phyloP scores from a whole-genome alignment of 2,888 invertebrate species.

The Julus scandinavius region DNA sequence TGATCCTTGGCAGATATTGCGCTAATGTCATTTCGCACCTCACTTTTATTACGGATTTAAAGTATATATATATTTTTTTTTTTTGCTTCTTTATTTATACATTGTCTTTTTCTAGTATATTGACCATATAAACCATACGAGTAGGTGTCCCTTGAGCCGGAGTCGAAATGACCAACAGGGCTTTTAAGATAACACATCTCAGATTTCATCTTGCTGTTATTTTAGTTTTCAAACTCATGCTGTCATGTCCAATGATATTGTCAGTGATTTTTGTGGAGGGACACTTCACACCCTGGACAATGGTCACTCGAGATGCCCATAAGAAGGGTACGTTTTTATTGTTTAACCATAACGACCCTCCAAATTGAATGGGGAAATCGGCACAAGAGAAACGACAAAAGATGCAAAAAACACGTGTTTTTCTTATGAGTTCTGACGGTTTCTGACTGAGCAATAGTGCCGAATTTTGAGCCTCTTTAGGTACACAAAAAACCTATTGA shows the following conservation, averaged over 20 bases:
- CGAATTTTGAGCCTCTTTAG: constrained; percentile 19
- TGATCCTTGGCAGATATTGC: constrained; percentile 33
- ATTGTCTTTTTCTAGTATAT: neutral
- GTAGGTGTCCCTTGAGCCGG: constrained; percentile 33
- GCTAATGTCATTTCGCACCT: constrained; percentile 21
- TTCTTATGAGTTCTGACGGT: neutral
- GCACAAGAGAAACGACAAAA: neutral
- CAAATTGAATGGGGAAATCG: constrained; percentile 33
- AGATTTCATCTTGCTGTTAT: constrained; percentile 26
- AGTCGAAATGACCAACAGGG: constrained; percentile 9
- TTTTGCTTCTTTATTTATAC: constrained; percentile 20
- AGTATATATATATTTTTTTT: constrained; percentile 1
- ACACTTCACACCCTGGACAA: constrained; percentile 27
- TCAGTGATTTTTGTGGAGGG: constrained; percentile 23
- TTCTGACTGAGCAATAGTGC: neutral
- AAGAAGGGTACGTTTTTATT: constrained; percentile 11
- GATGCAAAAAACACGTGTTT: constrained; percentile 32
- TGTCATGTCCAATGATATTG: constrained; percentile 33
- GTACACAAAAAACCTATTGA: constrained; percentile 7
- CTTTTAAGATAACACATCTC: constrained; percentile 27
- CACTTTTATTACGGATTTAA: constrained; percentile 26
- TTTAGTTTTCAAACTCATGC: neutral
- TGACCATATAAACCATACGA: neutral
- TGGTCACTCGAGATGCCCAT: constrained; percentile 9
- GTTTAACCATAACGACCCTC: constrained; percentile 18